These are phyloP conservation scores for Nomada goodeniana DNA, from an alignment of 2,888 invertebrate species.

Conservation along the genomic window DNA sequence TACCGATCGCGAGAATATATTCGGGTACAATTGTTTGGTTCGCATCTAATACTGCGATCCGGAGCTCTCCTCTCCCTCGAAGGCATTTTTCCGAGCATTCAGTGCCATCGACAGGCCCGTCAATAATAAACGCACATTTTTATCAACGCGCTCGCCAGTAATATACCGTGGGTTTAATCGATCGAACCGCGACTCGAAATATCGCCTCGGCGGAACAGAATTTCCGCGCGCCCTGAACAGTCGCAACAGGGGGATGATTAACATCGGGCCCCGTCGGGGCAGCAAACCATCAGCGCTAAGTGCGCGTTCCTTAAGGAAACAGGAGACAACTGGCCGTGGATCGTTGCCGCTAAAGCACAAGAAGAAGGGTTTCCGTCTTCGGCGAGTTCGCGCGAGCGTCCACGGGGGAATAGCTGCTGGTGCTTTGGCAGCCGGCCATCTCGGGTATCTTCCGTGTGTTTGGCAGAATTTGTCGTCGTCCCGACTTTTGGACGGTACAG, in stretches of 20 bases:
- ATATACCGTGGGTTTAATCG: neutral
- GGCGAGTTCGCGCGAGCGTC: constrained; percentile 64
- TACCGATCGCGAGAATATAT: too few relatives aligned
- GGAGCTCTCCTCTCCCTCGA: too few relatives aligned
- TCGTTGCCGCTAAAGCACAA: constrained; percentile 53
- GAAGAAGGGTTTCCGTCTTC: constrained; percentile 54
- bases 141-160: too few relatives aligned
- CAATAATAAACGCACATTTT: too few relatives aligned
- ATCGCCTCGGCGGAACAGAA: constrained; percentile 13
- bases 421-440: constrained; percentile 77
- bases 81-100: too few relatives aligned
- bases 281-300: constrained; percentile 11
- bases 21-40: too few relatives aligned
- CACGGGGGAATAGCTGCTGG: constrained; percentile 68
- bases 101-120: too few relatives aligned
- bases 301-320: constrained; percentile 25
- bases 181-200: constrained; percentile 23
- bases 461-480: constrained; percentile 77
- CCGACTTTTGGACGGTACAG: neutral
- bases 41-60: too few relatives aligned
- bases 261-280: neutral
- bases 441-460: constrained; percentile 77
- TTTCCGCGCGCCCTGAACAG: neutral
- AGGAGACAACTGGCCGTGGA: constrained; percentile 53
- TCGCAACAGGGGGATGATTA: neutral